Percentiles rank a stretch among this genome's conserved stretches.
These are phyloP conservation scores for Gadus macrocephalus DNA, from an alignment of 2,113 vertebrate genomes.

Conservation along the genomic window DNA sequence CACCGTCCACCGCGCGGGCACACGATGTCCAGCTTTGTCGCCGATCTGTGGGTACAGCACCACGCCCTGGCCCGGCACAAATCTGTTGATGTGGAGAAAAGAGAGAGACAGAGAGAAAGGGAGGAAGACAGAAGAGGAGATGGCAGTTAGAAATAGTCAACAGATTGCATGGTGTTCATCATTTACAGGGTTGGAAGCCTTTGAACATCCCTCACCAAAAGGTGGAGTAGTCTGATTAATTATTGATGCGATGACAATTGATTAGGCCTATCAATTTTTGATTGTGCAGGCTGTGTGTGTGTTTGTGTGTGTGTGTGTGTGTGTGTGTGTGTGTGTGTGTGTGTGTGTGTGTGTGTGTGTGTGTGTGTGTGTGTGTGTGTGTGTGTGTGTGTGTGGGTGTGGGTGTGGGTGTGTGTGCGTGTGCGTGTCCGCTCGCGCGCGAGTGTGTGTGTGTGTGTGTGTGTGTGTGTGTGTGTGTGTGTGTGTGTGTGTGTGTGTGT, in stretches of 20 bases:
- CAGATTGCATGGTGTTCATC: slow-evolving; percentile 31
- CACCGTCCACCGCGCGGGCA: slow-evolving; percentile 94
- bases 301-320: slow-evolving; percentile 10
- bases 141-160: slow-evolving; percentile 14
- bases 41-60: slow-evolving; percentile 98
- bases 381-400: not conserved
- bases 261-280: slow-evolving; percentile 46
- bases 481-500: not conserved
- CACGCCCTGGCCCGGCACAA: slow-evolving; percentile 93
- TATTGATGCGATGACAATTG: slow-evolving; percentile 58
- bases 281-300: slow-evolving; percentile 39
- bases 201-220: slow-evolving; percentile 24
- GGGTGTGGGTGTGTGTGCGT: not conserved
- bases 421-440: no score
- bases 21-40: slow-evolving; percentile 99
- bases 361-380: not conserved
- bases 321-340: slow-evolving; percentile 5
- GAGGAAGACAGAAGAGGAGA: not conserved
- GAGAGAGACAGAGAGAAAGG: slow-evolving; percentile 10
- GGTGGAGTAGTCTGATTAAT: slow-evolving; percentile 34
- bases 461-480: not conserved
- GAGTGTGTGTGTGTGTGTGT: not conserved
- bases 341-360: not conserved
- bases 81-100: slow-evolving; percentile 73
- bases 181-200: slow-evolving; percentile 28